Conservation (phyloP, 1,140 invertebrate species). For the Acromyrmex heyeri region DNA sequence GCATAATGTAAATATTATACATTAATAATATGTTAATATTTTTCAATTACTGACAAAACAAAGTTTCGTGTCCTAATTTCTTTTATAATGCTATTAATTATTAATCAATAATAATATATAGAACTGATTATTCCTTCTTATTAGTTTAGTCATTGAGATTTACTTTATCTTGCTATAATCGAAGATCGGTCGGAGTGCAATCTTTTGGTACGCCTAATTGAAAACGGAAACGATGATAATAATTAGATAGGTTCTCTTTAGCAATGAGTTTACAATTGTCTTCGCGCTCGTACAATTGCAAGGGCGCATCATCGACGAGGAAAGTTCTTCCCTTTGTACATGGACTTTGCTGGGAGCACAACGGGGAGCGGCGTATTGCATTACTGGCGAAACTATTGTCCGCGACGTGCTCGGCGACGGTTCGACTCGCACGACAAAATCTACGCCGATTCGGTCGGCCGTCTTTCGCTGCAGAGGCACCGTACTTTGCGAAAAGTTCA, state of each 20-base stretch:
- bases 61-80: too few species aligned
- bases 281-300: neutral
- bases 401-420: conserved; percentile 3
- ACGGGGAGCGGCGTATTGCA: conserved; percentile 29
- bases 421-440: conserved; percentile 42
- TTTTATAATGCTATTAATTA: too few species aligned
- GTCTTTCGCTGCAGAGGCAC: conserved; percentile 46
- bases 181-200: neutral
- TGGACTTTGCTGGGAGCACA: conserved; percentile 37
- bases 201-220: neutral
- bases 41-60: too few species aligned
- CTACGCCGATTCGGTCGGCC: conserved; percentile 42
- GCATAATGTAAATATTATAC: too few species aligned
- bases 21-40: too few species aligned
- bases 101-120: too few species aligned
- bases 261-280: neutral
- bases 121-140: too few species aligned
- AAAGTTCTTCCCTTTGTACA: conserved; percentile 51
- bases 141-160: too few species aligned
- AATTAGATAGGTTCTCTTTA: conserved; percentile 3
- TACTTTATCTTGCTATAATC: neutral
- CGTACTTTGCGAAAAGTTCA: conserved; percentile 60
- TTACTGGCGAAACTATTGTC: conserved; percentile 65
- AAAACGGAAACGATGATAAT: neutral
- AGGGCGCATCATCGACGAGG: neutral